Evolutionary conservation across 2,113 vertebrate species (phyloP), one percentile per base, ranked within the genome.

Genomic region (Crotophaga sulcirostris): DNA sequence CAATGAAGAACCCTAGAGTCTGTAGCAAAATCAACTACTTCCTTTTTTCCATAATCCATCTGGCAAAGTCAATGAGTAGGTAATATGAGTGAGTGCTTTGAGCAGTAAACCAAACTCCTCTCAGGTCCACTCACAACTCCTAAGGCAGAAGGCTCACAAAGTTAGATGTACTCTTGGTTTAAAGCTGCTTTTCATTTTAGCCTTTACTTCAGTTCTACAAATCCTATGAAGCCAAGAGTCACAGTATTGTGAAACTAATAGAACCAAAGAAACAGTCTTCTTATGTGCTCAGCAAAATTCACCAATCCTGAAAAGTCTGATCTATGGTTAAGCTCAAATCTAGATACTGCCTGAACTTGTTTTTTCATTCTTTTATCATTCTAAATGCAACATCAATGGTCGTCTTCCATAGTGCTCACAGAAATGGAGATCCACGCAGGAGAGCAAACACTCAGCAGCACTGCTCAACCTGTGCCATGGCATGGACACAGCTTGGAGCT

Each of bases 291-390:
- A 84, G 59, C 52, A 85, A 87, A 91, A 86, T 94, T 74, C 3
- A 4, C 33, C 10, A 47, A 70, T 86, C 93, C 85, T 92, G 90
- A 85, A 96, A 94, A 94, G 54, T 89, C 75, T 90, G 70, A 87
- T 76, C 66, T 82, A 31, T 62, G 66, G 66, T 78, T 87, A 89
- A 84, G 8, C 29, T 89, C 38, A 80, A 93, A 86, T 44, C 63
- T 83, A 42, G 44, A 56, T 83, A 58, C 54, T 84, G 55, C 47
- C 36, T 10, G 17, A 68, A 25, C 5, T 15, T 58, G 58, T 44
- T 44, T 38, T 54, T 40, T 74, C 15, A 33, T 49, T 17, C 49
- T 68, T 73, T 6, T 73, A 70, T 93, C 13, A 16, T 67, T 93
- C 31, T 51, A 33, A 80, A 20, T 74, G 36, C 62, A 96, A 63